Evolutionary conservation across 2,888 invertebrate species (phyloP).

Genomic region (Drosophila fungiperda): DNA sequence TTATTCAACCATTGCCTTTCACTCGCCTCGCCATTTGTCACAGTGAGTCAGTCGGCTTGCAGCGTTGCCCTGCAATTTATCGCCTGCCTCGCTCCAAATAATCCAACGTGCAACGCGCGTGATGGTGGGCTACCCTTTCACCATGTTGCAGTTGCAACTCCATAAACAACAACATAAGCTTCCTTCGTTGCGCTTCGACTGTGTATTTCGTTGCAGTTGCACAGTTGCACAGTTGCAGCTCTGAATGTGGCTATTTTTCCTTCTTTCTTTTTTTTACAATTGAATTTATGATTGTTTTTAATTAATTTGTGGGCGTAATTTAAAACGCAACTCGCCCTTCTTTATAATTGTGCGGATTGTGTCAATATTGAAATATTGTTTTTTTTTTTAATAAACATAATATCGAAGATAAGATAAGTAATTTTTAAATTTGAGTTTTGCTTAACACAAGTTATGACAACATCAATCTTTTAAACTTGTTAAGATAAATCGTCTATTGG

Average conservation of each 20-base stretch:
- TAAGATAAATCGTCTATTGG: not conserved
- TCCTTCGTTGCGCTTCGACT: conserved; percentile 23
- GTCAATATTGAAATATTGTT: conserved; percentile 7
- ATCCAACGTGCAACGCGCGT: conserved; percentile 42
- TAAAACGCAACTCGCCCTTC: conserved; percentile 50
- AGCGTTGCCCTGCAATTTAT: conserved; percentile 57
- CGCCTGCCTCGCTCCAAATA: conserved; percentile 50
- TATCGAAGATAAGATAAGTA: not conserved
- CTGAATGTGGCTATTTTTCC: conserved; percentile 34
- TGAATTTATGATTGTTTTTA: conserved; percentile 71
- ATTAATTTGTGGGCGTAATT: conserved; percentile 67
- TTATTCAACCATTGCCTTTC: conserved; percentile 58
- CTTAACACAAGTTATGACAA: not conserved
- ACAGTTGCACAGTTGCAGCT: conserved; percentile 23
- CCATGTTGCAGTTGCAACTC: conserved; percentile 40
- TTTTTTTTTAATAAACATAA: not conserved
- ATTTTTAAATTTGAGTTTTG: not conserved
- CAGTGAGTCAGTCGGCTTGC: conserved; percentile 34
- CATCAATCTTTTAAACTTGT: not conserved
- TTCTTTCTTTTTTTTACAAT: conserved; percentile 42
- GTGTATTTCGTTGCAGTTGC: conserved; percentile 9
- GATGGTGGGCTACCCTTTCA: conserved; percentile 60
- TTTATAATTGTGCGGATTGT: conserved; percentile 7
- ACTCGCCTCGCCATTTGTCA: conserved; percentile 67
- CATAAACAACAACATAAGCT: conserved; percentile 57